Evolutionary conservation across 2,888 invertebrate genomes (phyloP), one percentile per base, ranked within the genome.

Genomic region (Euspilapteryx auroguttella): DNA sequence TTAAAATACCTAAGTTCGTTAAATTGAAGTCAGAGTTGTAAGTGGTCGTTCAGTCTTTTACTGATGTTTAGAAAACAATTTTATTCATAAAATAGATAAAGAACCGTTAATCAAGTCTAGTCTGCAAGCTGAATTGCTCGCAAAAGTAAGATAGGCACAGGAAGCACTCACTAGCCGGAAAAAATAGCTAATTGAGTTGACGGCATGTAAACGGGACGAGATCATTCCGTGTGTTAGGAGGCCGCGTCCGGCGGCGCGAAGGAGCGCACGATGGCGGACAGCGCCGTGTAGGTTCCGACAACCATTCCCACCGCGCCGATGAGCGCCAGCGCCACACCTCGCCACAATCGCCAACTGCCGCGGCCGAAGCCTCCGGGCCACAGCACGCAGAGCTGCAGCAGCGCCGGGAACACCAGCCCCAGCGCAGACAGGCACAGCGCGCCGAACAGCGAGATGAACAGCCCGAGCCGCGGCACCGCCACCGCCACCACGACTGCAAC

Each of bases 401-500:
- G 76, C 1, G 87, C 86, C 12, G 89, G 88, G 49, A 88, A 87
- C 2, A 85, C 82, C 21, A 89, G 78, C 6, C 87, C 87, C 26
- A 89, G 61, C 2, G 84, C 83, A 3, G 87, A 86, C 33, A 86
- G 69, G 37, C 86, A 86, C 25, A 88, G 71, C 1, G 87, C 85
- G 17, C 89, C 89, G 34, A 89, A 85, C 26, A 89, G 57, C 1
- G 87, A 86, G 39, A 89, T 89, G 64, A 88, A 86, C 3, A 87
- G 64, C 23, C 83, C 85, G 32, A 89, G 65, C 31, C 84, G 77
- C 2, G 88, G 87, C 36, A 89, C 81, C 2, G 83, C 65, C 30
- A 83, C 78, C 3, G 87, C 85, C 43, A 92, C 51, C 14, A 85
- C 52, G 62, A 91, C 91, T 94, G 79, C 4, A 78, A 66, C n/a